A percentile compares a stretch with the other conserved stretches of the same genome.
These are phyloP conservation scores for Hemiscyllium ocellatum DNA, from an alignment of 2,113 vertebrate genomes.

Conservation along the genomic window DNA sequence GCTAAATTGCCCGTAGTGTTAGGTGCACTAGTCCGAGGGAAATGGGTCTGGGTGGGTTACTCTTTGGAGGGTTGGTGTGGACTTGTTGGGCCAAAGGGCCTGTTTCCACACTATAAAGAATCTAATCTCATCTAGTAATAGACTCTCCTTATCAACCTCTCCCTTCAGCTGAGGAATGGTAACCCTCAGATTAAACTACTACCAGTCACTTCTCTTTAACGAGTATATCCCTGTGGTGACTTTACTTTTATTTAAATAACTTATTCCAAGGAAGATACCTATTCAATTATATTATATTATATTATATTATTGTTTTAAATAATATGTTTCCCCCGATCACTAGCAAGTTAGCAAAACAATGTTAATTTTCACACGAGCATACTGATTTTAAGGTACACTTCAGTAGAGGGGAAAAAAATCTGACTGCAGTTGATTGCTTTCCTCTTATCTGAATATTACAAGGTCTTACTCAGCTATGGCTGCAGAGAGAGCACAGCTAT, in stretches of 20 bases:
- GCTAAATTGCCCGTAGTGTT: too few relatives aligned
- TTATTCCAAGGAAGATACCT: background rate
- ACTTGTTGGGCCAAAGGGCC: too few relatives aligned
- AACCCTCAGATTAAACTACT: too few relatives aligned
- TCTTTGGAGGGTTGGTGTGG: too few relatives aligned
- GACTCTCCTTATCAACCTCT: too few relatives aligned
- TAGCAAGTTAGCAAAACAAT: background rate
- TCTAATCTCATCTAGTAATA: too few relatives aligned
- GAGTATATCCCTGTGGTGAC: too few relatives aligned
- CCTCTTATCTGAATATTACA: background rate
- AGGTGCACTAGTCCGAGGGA: too few relatives aligned
- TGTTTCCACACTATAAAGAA: too few relatives aligned
- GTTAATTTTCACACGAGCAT: background rate
- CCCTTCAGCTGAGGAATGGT: too few relatives aligned
- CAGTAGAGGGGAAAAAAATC: background rate
- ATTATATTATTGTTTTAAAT: background rate
- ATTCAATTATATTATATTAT: background rate
- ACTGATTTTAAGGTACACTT: background rate
- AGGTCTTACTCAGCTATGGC: slow-evolving; percentile 68
- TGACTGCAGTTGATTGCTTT: background rate
- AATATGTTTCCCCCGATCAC: background rate
- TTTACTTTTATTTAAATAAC: background rate
- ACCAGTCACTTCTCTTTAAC: too few relatives aligned
- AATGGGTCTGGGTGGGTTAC: too few relatives aligned
- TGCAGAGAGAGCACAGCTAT: slow-evolving; percentile 61